Percentiles rank a stretch among this genome's conserved stretches.
Conservation (phyloP, 2,797 vertebrate species). For the Melanotaenia nigrans region DNA sequence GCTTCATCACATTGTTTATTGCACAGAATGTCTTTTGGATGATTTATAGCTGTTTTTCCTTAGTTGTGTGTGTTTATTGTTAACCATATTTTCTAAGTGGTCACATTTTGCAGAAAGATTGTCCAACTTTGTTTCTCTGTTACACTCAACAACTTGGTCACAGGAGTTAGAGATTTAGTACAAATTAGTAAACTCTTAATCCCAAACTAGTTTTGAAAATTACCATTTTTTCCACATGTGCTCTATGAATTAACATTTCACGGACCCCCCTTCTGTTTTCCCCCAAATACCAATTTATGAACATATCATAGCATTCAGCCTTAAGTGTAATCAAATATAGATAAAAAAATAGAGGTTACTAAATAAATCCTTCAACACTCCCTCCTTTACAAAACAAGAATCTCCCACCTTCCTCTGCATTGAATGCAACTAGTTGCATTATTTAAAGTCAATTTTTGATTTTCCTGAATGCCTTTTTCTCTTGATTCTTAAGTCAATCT, state of each 20-base stretch:
- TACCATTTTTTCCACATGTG: background rate
- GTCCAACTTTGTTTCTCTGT: slow-evolving; percentile 16
- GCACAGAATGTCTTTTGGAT: slow-evolving; percentile 29
- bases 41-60: slow-evolving; percentile 30
- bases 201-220: slow-evolving; percentile 5
- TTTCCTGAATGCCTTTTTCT: slow-evolving; percentile 44
- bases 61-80: slow-evolving; percentile 37
- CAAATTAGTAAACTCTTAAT: slow-evolving; percentile 10
- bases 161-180: slow-evolving; percentile 7
- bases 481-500: slow-evolving; percentile 31
- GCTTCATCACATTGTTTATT: slow-evolving; percentile 59
- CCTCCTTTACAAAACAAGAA: background rate
- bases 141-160: slow-evolving; percentile 17
- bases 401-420: background rate
- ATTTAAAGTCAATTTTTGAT: slow-evolving; percentile 16
- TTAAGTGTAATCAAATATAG: no score
- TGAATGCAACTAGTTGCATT: slow-evolving; percentile 26
- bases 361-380: background rate
- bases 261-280: background rate
- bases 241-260: no score
- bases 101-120: slow-evolving; percentile 33
- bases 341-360: slow-evolving; percentile 1
- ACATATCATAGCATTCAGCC: no score
- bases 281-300: background rate
- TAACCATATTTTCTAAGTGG: slow-evolving; percentile 39